Percentiles rank a stretch among this genome's conserved stretches.
Conservation (phyloP, 2,113 vertebrate genomes). For the Geococcyx californianus region DNA sequence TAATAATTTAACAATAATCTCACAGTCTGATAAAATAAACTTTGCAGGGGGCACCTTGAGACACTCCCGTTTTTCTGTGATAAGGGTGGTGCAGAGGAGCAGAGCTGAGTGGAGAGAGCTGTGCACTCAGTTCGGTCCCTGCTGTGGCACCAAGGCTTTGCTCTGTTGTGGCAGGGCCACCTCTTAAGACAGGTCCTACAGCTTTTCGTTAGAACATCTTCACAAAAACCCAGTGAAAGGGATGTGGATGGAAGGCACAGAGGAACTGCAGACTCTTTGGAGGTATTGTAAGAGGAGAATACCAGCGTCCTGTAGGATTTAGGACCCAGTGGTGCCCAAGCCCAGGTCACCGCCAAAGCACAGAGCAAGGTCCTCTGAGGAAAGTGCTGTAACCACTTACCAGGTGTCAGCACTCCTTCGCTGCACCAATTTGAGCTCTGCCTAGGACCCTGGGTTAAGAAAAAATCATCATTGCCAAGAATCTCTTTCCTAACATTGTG, state of each 20-base stretch:
- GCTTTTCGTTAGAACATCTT: background rate
- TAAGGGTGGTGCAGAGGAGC: background rate
- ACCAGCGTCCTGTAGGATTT: background rate
- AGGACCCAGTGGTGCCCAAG: background rate
- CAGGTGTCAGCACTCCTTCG: background rate
- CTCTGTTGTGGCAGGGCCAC: background rate
- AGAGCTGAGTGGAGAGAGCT: background rate
- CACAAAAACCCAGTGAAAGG: background rate
- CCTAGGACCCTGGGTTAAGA: background rate
- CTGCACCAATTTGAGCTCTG: background rate
- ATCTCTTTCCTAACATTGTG: background rate
- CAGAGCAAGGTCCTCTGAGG: background rate
- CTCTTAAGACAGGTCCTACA: background rate
- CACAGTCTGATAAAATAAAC: background rate
- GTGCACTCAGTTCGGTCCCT: accelerated
- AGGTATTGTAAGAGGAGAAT: background rate
- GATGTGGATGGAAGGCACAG: background rate
- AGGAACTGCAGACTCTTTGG: background rate
- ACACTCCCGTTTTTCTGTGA: background rate
- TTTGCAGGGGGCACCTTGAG: accelerated
- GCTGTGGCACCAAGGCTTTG: background rate
- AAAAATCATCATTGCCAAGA: background rate
- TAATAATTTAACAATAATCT: background rate
- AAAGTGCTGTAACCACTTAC: background rate
- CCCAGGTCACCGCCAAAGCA: accelerated